These are phyloP conservation scores for Drosophila anomelani DNA, from an alignment of 2,888 invertebrate genomes.

Conservation along the genomic window DNA sequence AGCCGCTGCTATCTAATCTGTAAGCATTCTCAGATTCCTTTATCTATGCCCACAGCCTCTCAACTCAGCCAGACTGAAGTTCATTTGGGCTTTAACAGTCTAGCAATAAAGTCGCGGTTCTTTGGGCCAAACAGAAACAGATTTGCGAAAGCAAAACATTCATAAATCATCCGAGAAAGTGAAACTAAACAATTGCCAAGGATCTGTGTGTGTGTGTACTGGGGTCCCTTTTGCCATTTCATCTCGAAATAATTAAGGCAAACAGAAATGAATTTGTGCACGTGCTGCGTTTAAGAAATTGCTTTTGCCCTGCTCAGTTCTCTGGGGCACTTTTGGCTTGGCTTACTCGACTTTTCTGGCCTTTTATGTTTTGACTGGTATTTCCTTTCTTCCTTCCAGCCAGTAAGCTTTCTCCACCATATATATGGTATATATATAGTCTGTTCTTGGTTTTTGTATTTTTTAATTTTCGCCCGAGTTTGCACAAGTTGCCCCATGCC, in stretches of 20 bases:
- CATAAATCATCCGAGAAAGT: slow-evolving; percentile 36
- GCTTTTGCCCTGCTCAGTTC: slow-evolving; percentile 42
- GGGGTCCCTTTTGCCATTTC: slow-evolving; percentile 53
- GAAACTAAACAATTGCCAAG: slow-evolving; percentile 51
- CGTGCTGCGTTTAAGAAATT: slow-evolving; percentile 76
- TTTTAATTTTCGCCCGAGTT: slow-evolving; percentile 47
- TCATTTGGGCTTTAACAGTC: slow-evolving; percentile 12
- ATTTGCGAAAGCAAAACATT: slow-evolving; percentile 22
- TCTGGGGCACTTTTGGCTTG: slow-evolving; percentile 26
- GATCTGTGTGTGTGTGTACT: slow-evolving; percentile 36
- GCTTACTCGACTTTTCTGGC: slow-evolving; percentile 46
- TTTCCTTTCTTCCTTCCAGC: slow-evolving; percentile 21
- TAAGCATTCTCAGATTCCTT: background rate
- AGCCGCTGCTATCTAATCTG: slow-evolving; percentile 18
- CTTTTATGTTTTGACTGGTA: slow-evolving; percentile 50
- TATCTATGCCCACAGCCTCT: slow-evolving; percentile 2
- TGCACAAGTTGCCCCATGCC: slow-evolving; percentile 52
- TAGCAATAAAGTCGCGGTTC: slow-evolving; percentile 19
- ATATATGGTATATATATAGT: background rate
- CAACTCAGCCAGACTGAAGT: background rate
- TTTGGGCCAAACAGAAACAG: slow-evolving; percentile 6
- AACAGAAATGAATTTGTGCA: slow-evolving; percentile 67
- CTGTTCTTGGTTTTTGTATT: slow-evolving; percentile 24
- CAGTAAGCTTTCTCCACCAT: slow-evolving; percentile 1
- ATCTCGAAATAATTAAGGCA: slow-evolving; percentile 69